A percentile compares a stretch with the other conserved stretches of the same genome.
These are phyloP conservation scores for Lordiphosa mommai DNA, from an alignment of 1,140 invertebrate genomes.

Conservation along the genomic window DNA sequence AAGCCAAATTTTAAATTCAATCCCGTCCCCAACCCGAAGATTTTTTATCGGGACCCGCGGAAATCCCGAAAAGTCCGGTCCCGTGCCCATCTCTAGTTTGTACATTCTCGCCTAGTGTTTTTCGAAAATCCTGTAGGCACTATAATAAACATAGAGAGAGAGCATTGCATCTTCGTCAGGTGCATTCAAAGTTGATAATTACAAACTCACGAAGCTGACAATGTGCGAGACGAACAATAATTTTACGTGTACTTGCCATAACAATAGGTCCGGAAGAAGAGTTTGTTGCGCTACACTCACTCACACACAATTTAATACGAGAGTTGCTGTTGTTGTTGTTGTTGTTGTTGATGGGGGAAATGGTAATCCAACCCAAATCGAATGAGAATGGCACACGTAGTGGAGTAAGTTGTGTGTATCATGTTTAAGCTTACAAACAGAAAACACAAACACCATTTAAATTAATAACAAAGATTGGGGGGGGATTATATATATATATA, in stretches of 20 bases:
- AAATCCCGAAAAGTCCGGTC: too few relatives aligned
- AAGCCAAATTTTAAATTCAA: too few relatives aligned
- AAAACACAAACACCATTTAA: neutral
- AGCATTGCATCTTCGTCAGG: constrained; percentile 7
- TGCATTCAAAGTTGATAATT: constrained; percentile 52
- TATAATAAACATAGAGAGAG: too few relatives aligned
- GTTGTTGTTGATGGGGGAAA: too few relatives aligned
- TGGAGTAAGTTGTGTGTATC: too few relatives aligned
- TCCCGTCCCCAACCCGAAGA: too few relatives aligned
- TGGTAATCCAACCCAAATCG: constrained; percentile 3
- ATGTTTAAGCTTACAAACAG: too few relatives aligned
- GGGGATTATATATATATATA: neutral
- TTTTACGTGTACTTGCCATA: constrained; percentile 71
- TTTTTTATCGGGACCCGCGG: too few relatives aligned
- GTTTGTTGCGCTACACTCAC: constrained; percentile 14
- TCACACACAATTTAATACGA: constrained; percentile 6
- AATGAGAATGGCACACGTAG: constrained; percentile 5
- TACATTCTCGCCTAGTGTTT: too few relatives aligned
- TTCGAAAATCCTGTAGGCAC: too few relatives aligned
- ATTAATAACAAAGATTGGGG: neutral
- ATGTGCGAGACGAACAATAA: constrained; percentile 66
- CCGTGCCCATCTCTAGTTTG: too few relatives aligned
- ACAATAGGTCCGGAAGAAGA: constrained; percentile 71
- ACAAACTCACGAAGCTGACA: constrained; percentile 64
- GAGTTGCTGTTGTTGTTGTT: too few relatives aligned